Evolutionary conservation across 2,113 vertebrate genomes (phyloP).

Genomic region (Athene noctua): DNA sequence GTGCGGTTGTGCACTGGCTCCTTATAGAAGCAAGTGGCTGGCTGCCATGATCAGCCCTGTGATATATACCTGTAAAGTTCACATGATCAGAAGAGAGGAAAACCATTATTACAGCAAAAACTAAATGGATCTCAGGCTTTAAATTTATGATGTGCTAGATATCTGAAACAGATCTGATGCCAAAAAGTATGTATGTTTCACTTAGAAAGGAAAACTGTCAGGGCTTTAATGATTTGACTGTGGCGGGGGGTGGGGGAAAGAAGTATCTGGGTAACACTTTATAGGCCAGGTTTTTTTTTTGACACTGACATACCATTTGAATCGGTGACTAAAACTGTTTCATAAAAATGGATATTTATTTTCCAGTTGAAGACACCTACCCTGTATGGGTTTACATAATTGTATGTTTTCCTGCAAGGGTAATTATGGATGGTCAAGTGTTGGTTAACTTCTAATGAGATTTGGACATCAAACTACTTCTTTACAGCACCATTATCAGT

Average conservation of each 20-base stretch:
- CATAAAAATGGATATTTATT: neutral
- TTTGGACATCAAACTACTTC: neutral
- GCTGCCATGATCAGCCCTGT: neutral
- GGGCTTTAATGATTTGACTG: neutral
- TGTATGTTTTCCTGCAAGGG: neutral
- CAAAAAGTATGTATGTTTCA: constrained; percentile 26
- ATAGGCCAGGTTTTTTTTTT: neutral
- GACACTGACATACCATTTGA: neutral
- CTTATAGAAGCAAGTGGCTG: neutral
- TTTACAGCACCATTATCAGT: neutral
- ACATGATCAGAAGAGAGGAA: neutral
- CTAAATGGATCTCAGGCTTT: constrained; percentile 17
- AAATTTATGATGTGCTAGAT: constrained; percentile 25
- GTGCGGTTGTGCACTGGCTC: neutral
- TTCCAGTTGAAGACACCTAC: neutral
- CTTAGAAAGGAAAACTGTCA: neutral
- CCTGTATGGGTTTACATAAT: neutral
- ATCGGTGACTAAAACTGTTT: neutral
- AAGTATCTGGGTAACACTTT: neutral
- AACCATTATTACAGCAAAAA: constrained; percentile 13
- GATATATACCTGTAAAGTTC: neutral
- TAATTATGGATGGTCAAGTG: neutral
- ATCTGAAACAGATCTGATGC: neutral
- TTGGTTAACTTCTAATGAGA: neutral
- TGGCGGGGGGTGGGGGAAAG: rapidly evolving